Evolutionary conservation across 2,797 vertebrate species (phyloP).

Genomic region (Kryptolebias ocellatus): DNA sequence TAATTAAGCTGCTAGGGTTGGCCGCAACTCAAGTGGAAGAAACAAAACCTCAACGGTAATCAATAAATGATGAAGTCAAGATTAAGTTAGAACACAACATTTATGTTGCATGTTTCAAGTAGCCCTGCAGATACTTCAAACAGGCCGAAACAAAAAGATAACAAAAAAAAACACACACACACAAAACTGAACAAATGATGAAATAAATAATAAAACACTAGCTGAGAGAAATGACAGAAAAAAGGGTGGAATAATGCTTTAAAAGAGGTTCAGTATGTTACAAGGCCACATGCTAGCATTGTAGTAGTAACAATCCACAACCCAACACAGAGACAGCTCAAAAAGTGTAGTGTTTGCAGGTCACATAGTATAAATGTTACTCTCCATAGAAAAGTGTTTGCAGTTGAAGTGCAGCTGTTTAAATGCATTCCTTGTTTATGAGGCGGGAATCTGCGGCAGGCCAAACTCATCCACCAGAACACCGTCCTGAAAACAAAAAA

Average conservation of each 20-base stretch:
- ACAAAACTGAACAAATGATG: slow-evolving; percentile 29
- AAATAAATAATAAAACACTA: slow-evolving; percentile 55
- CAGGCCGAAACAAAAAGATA: slow-evolving; percentile 49
- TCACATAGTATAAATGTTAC: slow-evolving; percentile 77
- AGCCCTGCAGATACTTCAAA: slow-evolving; percentile 46
- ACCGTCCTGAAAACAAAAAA: slow-evolving; percentile 86
- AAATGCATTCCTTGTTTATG: slow-evolving; percentile 77
- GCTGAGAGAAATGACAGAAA: slow-evolving; percentile 1
- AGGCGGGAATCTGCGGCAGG: slow-evolving; percentile 95
- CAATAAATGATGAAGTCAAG: slow-evolving; percentile 9
- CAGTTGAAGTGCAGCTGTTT: slow-evolving; percentile 67
- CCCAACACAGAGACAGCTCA: slow-evolving; percentile 49
- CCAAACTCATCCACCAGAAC: slow-evolving; percentile 98
- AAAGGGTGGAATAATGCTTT: neutral
- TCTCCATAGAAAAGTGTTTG: slow-evolving; percentile 80
- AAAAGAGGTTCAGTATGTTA: slow-evolving; percentile 58
- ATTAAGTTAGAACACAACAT: slow-evolving; percentile 49
- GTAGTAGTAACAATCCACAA: slow-evolving; percentile 72
- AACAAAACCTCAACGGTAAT: neutral
- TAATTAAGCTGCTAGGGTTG: too few species aligned
- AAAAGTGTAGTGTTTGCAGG: slow-evolving; percentile 65
- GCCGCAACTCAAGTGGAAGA: neutral
- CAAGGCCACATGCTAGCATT: slow-evolving; percentile 70
- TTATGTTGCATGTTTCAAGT: slow-evolving; percentile 62
- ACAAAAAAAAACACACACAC: slow-evolving; percentile 27